phyloP scores from a whole-genome alignment of 2,888 invertebrate genomes.

The Glaucopsyche alexis region DNA sequence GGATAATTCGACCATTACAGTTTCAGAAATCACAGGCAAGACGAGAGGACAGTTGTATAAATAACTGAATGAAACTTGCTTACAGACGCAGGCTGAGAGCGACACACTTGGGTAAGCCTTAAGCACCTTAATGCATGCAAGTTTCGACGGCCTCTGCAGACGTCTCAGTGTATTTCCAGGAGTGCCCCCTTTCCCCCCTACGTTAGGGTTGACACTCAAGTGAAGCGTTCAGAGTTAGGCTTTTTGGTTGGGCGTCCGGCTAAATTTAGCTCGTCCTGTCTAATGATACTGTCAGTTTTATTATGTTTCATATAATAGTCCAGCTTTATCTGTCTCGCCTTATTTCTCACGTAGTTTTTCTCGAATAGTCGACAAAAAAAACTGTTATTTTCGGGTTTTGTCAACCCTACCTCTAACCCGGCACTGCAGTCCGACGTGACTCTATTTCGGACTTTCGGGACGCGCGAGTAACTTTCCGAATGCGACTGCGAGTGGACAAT shows the following conservation, averaged over 20 bases:
- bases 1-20: neutral
- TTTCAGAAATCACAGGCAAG: neutral
- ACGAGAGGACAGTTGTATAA: slow-evolving; percentile 2
- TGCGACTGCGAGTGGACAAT: slow-evolving; percentile 23
- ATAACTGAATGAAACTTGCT: slow-evolving; percentile 4
- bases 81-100: neutral
- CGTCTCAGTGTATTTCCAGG: slow-evolving; percentile 8
- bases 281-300: too few relatives aligned
- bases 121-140: slow-evolving; percentile 17
- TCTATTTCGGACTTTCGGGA: slow-evolving; percentile 23
- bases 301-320: too few relatives aligned
- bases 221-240: neutral
- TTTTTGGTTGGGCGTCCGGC: neutral
- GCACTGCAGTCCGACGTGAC: slow-evolving; percentile 21
- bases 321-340: neutral
- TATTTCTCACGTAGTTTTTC: neutral
- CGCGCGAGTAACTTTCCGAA: slow-evolving; percentile 24
- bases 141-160: slow-evolving; percentile 19
- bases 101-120: neutral
- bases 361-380: neutral
- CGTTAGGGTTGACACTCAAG: neutral
- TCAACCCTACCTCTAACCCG: neutral
- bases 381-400: neutral
- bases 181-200: neutral
- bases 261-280: neutral